A percentile compares a stretch with the other conserved stretches of the same genome.
Conservation (phyloP, 2,113 vertebrate species). For the Chloropsis hardwickii region DNA sequence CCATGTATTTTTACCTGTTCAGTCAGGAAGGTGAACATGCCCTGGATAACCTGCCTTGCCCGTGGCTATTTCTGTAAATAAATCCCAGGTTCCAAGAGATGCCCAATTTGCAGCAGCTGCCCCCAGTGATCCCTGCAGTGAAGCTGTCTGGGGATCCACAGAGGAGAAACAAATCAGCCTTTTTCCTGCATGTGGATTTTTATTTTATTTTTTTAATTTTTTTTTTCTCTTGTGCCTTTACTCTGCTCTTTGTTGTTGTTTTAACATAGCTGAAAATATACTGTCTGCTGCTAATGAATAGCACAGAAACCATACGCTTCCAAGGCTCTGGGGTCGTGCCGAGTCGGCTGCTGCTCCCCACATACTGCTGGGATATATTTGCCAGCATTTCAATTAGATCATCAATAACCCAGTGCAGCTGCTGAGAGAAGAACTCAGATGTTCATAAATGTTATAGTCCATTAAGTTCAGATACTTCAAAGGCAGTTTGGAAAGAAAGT, state of each 20-base stretch:
- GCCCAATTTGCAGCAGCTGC: neutral
- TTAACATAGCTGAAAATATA: neutral
- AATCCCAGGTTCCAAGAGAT: neutral
- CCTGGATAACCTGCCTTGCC: neutral
- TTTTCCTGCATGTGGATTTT: neutral
- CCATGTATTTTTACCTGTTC: neutral
- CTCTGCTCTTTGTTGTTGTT: slow-evolving; percentile 24
- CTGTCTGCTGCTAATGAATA: slow-evolving; percentile 29
- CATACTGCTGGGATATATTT: slow-evolving; percentile 62
- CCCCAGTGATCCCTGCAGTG: neutral
- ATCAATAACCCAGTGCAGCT: slow-evolving; percentile 90
- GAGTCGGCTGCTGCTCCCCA: slow-evolving; percentile 49
- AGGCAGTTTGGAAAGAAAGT: slow-evolving; percentile 73
- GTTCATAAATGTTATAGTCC: slow-evolving; percentile 78
- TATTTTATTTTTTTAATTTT: no score
- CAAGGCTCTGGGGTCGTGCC: slow-evolving; percentile 42
- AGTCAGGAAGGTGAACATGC: neutral
- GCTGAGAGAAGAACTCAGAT: slow-evolving; percentile 83
- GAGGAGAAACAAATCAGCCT: neutral
- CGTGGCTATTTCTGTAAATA: neutral
- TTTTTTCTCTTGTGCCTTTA: neutral
- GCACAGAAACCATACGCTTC: slow-evolving; percentile 33
- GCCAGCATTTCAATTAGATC: slow-evolving; percentile 89
- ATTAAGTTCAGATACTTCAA: slow-evolving; percentile 74
- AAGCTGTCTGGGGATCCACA: neutral